These are phyloP conservation scores for Zingel zingel DNA, from an alignment of 2,113 vertebrate species.

Conservation along the genomic window DNA sequence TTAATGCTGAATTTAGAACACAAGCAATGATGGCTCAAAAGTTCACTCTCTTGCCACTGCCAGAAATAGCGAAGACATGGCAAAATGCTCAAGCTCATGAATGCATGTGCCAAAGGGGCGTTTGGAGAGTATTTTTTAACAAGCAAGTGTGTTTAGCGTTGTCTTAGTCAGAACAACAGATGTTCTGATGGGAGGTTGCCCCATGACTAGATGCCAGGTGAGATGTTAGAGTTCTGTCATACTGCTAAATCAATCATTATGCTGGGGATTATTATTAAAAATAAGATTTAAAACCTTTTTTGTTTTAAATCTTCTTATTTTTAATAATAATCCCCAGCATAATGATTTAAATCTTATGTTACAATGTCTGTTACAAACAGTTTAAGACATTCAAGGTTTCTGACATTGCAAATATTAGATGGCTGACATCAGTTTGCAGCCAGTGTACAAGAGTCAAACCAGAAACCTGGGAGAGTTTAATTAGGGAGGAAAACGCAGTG, in stretches of 20 bases:
- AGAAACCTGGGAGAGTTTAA: not conserved
- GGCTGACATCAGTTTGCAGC: not conserved
- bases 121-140: conserved; percentile 38
- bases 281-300: too few species aligned
- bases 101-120: conserved; percentile 42
- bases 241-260: too few species aligned
- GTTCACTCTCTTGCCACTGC: conserved; percentile 21
- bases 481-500: not conserved
- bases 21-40: conserved; percentile 42
- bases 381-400: not conserved
- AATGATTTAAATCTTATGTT: too few species aligned
- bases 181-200: conserved; percentile 52
- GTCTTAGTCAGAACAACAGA: conserved; percentile 53
- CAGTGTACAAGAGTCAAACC: not conserved
- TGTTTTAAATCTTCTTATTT: too few species aligned
- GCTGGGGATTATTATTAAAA: too few species aligned
- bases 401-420: not conserved
- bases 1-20: conserved; percentile 18
- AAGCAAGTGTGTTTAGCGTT: conserved; percentile 28
- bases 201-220: conserved; percentile 29
- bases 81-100: conserved; percentile 27
- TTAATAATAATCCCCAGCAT: too few species aligned
- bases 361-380: not conserved
- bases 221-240: too few species aligned
- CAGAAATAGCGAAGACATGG: conserved; percentile 25